Evolutionary conservation across 2,113 vertebrate genomes (phyloP), one percentile per base, ranked within the genome.

Genomic region (Pavo muticus): DNA sequence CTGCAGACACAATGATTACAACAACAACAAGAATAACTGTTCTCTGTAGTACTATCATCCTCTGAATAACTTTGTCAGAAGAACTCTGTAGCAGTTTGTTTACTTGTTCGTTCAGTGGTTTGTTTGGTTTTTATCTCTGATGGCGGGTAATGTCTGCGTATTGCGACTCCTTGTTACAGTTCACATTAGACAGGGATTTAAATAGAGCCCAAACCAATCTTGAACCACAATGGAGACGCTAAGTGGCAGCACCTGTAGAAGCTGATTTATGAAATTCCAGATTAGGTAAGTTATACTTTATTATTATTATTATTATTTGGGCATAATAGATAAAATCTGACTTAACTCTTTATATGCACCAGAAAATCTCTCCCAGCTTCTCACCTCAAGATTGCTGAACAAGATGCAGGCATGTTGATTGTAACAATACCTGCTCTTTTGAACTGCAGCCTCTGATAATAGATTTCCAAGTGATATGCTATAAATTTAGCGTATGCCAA

Each of bases 1-100:
- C 96, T 96, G 91, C 81, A 96, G 85, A 95, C 76, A 87, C 75
- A 76, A 79, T 80, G 68, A 96, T 87, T 91, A 88, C 32, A 94
- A 89, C 65, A 85, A 90, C 88, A 91, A 40, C 57, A 87, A 90
- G 84, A 91, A 44, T 63, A 84, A 92, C 37, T 70, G 69, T 78
- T 91, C 74, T 95, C 86, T 42, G 81, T 67, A 93, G 90, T 63
- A 64, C 85, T 75, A 76, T 72, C 86, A 86, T 83, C 13, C 29
- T 47, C 87, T 64, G 63, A 87, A 90, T 95, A 93, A 91, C 88
- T 97, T 95, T 82, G 57, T 65, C 84, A 56, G 45, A 94, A 50
- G 64, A 93, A 91, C 32, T 82, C 71, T 45, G n/a, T 84, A 80
- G 37, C 39, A 56, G 68, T 65, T 91, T 84, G 25, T 73, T 93